Evolutionary conservation across 2,888 invertebrate genomes (phyloP).

Genomic region (Cephus rjabovi): DNA sequence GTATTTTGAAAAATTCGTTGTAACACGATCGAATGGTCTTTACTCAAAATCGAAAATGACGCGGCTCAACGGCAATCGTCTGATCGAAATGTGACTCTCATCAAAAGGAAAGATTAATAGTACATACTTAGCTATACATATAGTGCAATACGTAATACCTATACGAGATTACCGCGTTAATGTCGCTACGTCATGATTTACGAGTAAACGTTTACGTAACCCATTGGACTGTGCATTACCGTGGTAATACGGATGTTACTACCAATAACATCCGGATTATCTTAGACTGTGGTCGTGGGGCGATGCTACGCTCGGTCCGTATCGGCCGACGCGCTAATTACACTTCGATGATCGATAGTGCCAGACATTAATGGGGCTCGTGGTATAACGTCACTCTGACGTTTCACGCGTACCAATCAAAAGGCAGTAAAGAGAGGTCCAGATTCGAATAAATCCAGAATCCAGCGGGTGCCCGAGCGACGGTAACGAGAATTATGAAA

Average conservation of each 20-base stretch:
- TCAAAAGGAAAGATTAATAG: constrained; percentile 43
- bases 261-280: background rate
- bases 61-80: constrained; percentile 36
- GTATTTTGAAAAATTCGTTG: background rate
- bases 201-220: background rate
- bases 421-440: background rate
- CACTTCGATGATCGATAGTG: background rate
- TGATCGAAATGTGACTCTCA: constrained; percentile 51
- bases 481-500: too few relatives aligned
- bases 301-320: background rate
- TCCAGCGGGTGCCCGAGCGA: background rate
- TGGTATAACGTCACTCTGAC: background rate
- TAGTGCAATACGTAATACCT: background rate
- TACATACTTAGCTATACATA: background rate
- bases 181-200: background rate
- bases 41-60: background rate
- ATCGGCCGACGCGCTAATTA: background rate
- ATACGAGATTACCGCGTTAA: background rate
- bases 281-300: background rate
- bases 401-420: background rate
- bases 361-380: background rate
- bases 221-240: background rate
- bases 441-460: background rate
- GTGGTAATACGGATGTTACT: background rate
- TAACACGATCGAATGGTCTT: background rate